These are phyloP conservation scores for Tenthredo distinguenda DNA, from an alignment of 2,888 invertebrate genomes.

Conservation along the genomic window DNA sequence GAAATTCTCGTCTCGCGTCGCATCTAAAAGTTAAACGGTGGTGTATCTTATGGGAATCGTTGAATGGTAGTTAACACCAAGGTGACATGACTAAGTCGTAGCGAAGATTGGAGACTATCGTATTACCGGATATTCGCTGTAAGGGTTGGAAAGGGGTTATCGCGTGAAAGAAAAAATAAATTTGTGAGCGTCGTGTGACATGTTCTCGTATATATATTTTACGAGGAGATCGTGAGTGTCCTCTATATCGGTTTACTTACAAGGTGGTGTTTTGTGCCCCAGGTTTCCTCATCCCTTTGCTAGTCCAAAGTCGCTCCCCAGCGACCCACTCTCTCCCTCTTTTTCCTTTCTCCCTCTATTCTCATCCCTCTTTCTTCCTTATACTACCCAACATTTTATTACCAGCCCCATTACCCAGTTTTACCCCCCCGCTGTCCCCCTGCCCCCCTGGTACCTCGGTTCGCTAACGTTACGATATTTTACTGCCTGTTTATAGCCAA, in stretches of 20 bases:
- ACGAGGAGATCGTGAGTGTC: constrained; percentile 72
- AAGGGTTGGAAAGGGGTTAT: constrained; percentile 56
- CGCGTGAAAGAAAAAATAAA: constrained; percentile 57
- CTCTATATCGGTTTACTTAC: constrained; percentile 70
- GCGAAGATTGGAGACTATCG: constrained; percentile 44
- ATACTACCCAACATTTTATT: constrained; percentile 64
- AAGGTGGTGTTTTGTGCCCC: constrained; percentile 57
- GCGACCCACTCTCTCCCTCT: constrained; percentile 40
- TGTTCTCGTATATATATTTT: constrained; percentile 67
- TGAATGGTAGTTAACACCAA: constrained; percentile 40
- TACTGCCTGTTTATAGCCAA: constrained; percentile 62
- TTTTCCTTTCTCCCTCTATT: background rate
- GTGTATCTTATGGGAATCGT: constrained; percentile 33
- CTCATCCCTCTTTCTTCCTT: constrained; percentile 46
- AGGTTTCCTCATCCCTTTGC: constrained; percentile 54
- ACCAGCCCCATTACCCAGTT: constrained; percentile 64
- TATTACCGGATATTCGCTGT: constrained; percentile 38
- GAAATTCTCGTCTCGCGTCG: constrained; percentile 10
- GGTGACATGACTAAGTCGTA: constrained; percentile 37
- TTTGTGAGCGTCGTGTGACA: constrained; percentile 56
- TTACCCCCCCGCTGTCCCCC: constrained; percentile 51
- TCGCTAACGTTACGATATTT: constrained; percentile 60
- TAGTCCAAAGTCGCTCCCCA: constrained; percentile 56
- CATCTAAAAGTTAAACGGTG: background rate
- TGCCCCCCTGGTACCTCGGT: constrained; percentile 54